Percentiles rank a stretch among this genome's conserved stretches.
These are phyloP conservation scores for Dolichoris vasculosae DNA, from an alignment of 1,140 invertebrate genomes.

Conservation along the genomic window DNA sequence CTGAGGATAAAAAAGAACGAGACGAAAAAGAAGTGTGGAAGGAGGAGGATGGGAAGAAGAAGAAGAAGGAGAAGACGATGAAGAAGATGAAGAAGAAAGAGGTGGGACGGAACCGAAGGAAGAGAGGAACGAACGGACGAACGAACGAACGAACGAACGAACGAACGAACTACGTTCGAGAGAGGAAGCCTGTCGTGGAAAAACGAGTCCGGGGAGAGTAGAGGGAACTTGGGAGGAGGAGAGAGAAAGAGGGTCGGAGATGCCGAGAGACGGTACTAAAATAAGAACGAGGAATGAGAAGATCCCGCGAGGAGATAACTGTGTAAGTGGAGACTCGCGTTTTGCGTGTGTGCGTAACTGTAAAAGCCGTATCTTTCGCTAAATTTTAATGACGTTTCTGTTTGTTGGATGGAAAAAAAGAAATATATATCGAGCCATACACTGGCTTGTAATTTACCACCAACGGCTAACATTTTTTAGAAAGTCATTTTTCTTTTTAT, in stretches of 20 bases:
- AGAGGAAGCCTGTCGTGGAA: conserved; percentile 49
- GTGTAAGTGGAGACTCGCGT: conserved; percentile 65
- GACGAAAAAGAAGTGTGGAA: conserved; percentile 30
- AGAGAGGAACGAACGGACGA: conserved; percentile 38
- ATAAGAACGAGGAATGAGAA: conserved; percentile 65
- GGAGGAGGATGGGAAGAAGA: conserved; percentile 18
- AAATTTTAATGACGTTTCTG: conserved; percentile 52
- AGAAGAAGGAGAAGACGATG: conserved; percentile 26
- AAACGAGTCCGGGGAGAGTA: conserved; percentile 49
- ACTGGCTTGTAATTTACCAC: conserved; percentile 47
- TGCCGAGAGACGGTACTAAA: conserved; percentile 56
- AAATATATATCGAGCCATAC: conserved; percentile 19
- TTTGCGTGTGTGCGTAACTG: conserved; percentile 43
- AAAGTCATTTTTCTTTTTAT: background rate
- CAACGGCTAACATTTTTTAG: conserved; percentile 11
- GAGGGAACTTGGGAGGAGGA: conserved; percentile 45
- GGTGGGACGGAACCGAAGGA: conserved; percentile 16
- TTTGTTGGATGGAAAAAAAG: conserved; percentile 44
- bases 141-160: no score
- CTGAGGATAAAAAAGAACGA: conserved; percentile 45
- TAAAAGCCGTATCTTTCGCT: conserved; percentile 50
- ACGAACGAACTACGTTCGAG: conserved; percentile 40
- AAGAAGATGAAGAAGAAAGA: conserved; percentile 9
- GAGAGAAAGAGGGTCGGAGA: conserved; percentile 47
- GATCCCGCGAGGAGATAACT: conserved; percentile 70